A percentile compares a stretch with the other conserved stretches of the same genome.
These are phyloP conservation scores for Malurus splendens DNA, from an alignment of 2,797 vertebrate species.

Conservation along the genomic window DNA sequence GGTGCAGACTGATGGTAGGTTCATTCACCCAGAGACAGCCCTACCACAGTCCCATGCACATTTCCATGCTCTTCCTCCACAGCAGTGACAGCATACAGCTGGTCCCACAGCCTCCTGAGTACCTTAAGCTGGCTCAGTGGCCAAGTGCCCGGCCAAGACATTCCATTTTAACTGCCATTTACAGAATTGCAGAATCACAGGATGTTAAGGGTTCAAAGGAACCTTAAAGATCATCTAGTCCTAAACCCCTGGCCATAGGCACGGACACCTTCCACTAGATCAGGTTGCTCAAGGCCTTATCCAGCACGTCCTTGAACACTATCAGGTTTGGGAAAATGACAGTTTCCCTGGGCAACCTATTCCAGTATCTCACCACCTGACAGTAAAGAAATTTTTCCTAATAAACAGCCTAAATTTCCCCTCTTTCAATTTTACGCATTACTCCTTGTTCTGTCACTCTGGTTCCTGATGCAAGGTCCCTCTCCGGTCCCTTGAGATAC, in stretches of 20 bases:
- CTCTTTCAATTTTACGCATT: not conserved
- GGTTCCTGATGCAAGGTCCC: not conserved
- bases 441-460: not conserved
- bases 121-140: not conserved
- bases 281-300: not conserved
- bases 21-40: not conserved
- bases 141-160: not conserved
- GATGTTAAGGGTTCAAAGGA: not conserved
- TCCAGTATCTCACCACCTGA: not conserved
- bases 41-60: not conserved
- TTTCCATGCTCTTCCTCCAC: not conserved
- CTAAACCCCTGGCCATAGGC: not conserved
- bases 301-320: not conserved
- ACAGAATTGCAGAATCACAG: not conserved
- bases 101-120: not conserved
- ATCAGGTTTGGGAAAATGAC: not conserved
- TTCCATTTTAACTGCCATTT: not conserved
- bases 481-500: not conserved
- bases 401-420: not conserved
- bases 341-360: not conserved
- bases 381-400: not conserved
- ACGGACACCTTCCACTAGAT: not conserved
- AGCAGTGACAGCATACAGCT: not conserved
- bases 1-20: not conserved
- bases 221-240: not conserved